These are phyloP conservation scores for Amia ocellicauda DNA, from an alignment of 2,113 vertebrate species.

Conservation along the genomic window DNA sequence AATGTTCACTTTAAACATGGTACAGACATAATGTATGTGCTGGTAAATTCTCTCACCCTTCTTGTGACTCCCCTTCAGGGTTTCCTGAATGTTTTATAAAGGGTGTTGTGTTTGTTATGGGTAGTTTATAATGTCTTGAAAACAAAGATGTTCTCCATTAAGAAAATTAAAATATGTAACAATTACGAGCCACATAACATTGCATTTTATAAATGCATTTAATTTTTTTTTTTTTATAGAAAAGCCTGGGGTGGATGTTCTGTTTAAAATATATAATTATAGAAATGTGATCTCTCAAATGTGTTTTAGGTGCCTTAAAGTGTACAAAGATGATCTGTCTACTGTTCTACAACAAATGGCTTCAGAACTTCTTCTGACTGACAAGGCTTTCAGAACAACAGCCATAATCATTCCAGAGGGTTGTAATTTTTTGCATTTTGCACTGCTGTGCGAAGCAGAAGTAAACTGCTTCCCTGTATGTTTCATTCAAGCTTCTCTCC, in stretches of 20 bases:
- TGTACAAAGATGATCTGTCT: neutral
- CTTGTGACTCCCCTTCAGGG: no score
- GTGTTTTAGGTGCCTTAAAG: neutral
- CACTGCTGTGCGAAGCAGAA: slow-evolving; percentile 15
- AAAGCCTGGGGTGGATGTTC: neutral
- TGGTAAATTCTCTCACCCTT: no score
- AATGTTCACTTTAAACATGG: no score
- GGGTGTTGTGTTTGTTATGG: no score
- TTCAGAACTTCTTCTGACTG: slow-evolving; percentile 19
- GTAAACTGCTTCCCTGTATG: slow-evolving; percentile 16
- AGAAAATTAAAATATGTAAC: no score
- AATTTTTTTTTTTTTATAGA: neutral
- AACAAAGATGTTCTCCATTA: no score
- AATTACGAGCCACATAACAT: no score
- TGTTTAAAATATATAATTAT: neutral
- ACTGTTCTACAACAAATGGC: slow-evolving; percentile 9
- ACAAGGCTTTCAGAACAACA: slow-evolving; percentile 25
- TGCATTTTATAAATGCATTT: no score
- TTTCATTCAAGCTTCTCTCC: slow-evolving; percentile 2
- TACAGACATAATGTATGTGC: no score
- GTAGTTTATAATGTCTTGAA: no score
- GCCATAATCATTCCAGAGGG: slow-evolving; percentile 25
- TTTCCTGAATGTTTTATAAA: no score
- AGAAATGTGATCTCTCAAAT: neutral
- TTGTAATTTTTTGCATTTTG: slow-evolving; percentile 32